These are phyloP conservation scores for Dicrostonyx torquatus DNA, from an alignment of 2,797 vertebrate species.

Conservation along the genomic window DNA sequence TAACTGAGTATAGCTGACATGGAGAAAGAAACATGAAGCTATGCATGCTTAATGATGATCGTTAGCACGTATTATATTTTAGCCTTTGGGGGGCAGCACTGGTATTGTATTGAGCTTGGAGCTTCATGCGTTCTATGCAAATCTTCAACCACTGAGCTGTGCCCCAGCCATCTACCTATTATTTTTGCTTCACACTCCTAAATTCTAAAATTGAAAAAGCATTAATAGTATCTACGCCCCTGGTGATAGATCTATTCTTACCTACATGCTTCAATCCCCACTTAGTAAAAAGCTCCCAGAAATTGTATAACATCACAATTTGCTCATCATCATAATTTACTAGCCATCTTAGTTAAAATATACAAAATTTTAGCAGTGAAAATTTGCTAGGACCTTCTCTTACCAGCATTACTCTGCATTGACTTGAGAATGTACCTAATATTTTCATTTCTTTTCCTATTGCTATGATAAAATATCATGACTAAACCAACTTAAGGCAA, in stretches of 20 bases:
- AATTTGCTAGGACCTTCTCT: neutral
- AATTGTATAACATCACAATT: neutral
- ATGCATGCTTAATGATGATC: neutral
- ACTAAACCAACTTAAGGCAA: neutral
- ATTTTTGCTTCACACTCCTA: neutral
- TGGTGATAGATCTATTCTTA: neutral
- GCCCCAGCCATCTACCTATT: neutral
- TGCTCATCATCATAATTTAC: neutral
- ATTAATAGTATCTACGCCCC: neutral
- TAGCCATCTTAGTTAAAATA: neutral
- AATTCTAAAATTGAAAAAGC: slow-evolving; percentile 29
- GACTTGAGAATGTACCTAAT: neutral
- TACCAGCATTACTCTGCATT: neutral
- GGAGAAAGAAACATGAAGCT: slow-evolving; percentile 1
- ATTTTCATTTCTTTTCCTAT: neutral
- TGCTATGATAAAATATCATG: neutral
- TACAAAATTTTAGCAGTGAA: neutral
- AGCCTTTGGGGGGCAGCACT: neutral
- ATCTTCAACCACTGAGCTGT: neutral
- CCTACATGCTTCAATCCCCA: neutral
- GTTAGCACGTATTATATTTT: neutral
- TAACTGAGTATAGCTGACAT: neutral
- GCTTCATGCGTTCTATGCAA: neutral
- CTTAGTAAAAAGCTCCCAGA: slow-evolving; percentile 16
- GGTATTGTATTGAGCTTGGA: neutral